These are phyloP conservation scores for Nannoperca obscura DNA, from an alignment of 2,797 vertebrate species.

Conservation along the genomic window DNA sequence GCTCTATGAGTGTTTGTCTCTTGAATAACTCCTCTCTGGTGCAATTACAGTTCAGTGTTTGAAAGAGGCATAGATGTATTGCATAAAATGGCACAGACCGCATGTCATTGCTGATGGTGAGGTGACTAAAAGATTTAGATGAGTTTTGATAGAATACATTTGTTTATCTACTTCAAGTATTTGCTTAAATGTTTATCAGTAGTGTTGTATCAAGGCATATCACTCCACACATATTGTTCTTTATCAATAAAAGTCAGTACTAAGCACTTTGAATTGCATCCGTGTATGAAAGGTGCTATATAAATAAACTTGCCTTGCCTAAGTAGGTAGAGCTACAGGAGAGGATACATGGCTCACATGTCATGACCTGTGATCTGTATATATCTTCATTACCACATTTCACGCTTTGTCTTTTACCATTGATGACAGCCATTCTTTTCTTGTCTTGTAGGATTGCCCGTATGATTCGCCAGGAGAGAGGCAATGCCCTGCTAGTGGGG, in stretches of 20 bases:
- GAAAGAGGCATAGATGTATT: background rate
- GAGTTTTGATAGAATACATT: background rate
- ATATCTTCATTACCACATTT: background rate
- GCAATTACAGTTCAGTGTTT: background rate
- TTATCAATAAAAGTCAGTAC: background rate
- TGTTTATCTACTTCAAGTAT: background rate
- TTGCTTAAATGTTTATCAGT: too few species aligned
- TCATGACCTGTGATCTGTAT: background rate
- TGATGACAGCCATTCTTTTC: background rate
- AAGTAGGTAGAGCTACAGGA: background rate
- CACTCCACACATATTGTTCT: background rate
- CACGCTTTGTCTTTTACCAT: conserved; percentile 4
- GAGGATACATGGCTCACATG: background rate
- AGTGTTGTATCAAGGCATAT: background rate
- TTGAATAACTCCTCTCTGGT: background rate
- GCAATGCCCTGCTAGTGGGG: conserved; percentile 91
- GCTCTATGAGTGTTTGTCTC: background rate
- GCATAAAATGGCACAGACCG: background rate
- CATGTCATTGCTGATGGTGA: background rate
- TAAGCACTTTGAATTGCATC: background rate
- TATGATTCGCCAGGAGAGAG: conserved; percentile 92
- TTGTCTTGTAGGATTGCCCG: conserved; percentile 86
- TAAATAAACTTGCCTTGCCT: too few species aligned
- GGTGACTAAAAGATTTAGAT: background rate
- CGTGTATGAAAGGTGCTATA: too few species aligned